These are phyloP conservation scores for Drosophila repletoides DNA, from an alignment of 1,140 invertebrate species.

Conservation along the genomic window DNA sequence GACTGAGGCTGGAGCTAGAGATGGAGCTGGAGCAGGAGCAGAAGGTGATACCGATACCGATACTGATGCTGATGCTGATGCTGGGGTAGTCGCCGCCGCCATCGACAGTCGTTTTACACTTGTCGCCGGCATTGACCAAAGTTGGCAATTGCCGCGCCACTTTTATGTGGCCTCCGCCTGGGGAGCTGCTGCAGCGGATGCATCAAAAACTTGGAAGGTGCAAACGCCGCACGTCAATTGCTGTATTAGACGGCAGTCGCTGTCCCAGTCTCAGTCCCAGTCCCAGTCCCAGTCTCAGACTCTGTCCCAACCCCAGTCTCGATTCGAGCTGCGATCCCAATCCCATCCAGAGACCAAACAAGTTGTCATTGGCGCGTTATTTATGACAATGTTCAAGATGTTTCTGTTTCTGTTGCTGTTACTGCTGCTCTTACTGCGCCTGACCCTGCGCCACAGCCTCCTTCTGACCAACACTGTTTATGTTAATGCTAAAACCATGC, in stretches of 20 bases:
- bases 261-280: constrained; percentile 18
- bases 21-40: not conserved
- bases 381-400: constrained; percentile 80
- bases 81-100: constrained; percentile 41
- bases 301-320: constrained; percentile 9
- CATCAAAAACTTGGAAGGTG: constrained; percentile 72
- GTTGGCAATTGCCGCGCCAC: constrained; percentile 79
- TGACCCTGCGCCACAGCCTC: constrained; percentile 16
- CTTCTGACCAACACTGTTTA: constrained; percentile 55
- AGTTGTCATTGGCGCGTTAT: constrained; percentile 79
- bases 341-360: constrained; percentile 52
- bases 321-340: constrained; percentile 33
- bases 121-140: constrained; percentile 79
- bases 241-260: constrained; percentile 61
- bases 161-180: constrained; percentile 75
- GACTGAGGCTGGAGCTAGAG: not conserved
- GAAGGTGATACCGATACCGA: not conserved
- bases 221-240: constrained; percentile 80
- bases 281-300: constrained; percentile 12
- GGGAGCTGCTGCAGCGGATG: constrained; percentile 52
- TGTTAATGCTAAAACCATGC: constrained; percentile 65
- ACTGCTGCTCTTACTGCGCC: constrained; percentile 2
- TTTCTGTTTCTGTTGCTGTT: constrained; percentile 53
- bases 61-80: constrained; percentile 31
- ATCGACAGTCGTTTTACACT: constrained; percentile 76